Evolutionary conservation across 2,888 invertebrate species (phyloP), one percentile per base, ranked within the genome.

Genomic region (Spicauda simplicius): DNA sequence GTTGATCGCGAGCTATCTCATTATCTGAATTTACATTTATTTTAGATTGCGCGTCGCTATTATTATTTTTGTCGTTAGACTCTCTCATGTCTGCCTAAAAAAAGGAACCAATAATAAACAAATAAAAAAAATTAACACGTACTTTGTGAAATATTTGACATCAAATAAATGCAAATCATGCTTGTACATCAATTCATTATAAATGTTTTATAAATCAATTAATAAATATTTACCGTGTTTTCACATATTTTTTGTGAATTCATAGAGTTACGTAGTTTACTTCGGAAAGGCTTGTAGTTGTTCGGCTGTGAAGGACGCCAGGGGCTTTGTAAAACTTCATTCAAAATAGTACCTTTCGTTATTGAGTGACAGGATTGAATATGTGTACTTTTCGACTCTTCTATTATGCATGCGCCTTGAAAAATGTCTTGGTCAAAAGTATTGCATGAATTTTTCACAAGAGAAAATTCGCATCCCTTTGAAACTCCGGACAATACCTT

Each of bases 251-350:
- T 56, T 33, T 57, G 19, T 2, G 19, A n/a, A 18, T 18, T 7
- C 10, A 8, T 8, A 48, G 18, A 37, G n/a, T 8, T 33, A 10
- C 19, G 18, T 20, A 6, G 19, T 82, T 85, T 88, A 82, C 80
- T 83, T 53, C 81, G 79, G 71, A 84, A 83, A 8, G 90, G 91
- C 71, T 76, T 87, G 72, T 80, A 90, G 69, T 82, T 82, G 59
- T 78, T 78, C 12, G 91, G 88, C 57, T 83, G 77, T 53, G 92
- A 87, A 2, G 94, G 90, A 73, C 86, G 87, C 95, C 95, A 95
- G 12, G 95, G 95, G 77, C 90, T 94, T n/a, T 94, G 93, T 73
- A 94, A 76, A 18, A 94, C 94, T 75, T 93, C 87, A 77, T 94
- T 94, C 60, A 89, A 87, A 71, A 94, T 87, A 20, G 85, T 84